Conservation (phyloP, 1,140 invertebrate genomes). For the Pseudomyrmex sp. region DNA sequence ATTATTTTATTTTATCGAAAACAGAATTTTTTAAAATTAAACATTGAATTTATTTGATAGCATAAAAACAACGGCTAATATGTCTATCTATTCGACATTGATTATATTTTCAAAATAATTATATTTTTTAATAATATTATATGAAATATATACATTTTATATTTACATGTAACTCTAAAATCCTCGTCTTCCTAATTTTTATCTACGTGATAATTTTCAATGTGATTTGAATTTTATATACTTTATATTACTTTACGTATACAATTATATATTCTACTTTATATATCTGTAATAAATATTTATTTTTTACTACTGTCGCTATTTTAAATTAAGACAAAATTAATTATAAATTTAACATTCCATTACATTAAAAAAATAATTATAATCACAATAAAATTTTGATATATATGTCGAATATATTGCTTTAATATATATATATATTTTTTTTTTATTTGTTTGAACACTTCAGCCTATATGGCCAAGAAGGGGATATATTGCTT, state of each 20-base stretch:
- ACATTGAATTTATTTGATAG: slow-evolving; percentile 8
- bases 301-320: slow-evolving; percentile 1
- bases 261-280: neutral
- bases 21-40: neutral
- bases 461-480: too few species aligned
- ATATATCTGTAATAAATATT: slow-evolving; percentile 17
- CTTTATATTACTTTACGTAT: slow-evolving; percentile 20
- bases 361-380: slow-evolving; percentile 2
- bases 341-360: slow-evolving; percentile 26
- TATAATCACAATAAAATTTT: slow-evolving; percentile 11
- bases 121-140: slow-evolving; percentile 39
- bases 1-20: too few species aligned
- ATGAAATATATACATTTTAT: slow-evolving; percentile 48
- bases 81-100: neutral
- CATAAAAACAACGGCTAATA: slow-evolving; percentile 20
- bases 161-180: slow-evolving; percentile 23
- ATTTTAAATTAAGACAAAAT: slow-evolving; percentile 9
- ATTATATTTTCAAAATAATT: slow-evolving; percentile 43
- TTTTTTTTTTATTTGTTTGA: too few species aligned
- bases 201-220: slow-evolving; percentile 3
- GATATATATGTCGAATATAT: neutral
- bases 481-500: slow-evolving; percentile 16
- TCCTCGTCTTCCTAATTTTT: slow-evolving; percentile 14
- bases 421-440: slow-evolving; percentile 29
- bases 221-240: neutral